Evolutionary conservation across 2,797 vertebrate species (phyloP), one percentile per base, ranked within the genome.

Genomic region (Rhynchotus rufescens): DNA sequence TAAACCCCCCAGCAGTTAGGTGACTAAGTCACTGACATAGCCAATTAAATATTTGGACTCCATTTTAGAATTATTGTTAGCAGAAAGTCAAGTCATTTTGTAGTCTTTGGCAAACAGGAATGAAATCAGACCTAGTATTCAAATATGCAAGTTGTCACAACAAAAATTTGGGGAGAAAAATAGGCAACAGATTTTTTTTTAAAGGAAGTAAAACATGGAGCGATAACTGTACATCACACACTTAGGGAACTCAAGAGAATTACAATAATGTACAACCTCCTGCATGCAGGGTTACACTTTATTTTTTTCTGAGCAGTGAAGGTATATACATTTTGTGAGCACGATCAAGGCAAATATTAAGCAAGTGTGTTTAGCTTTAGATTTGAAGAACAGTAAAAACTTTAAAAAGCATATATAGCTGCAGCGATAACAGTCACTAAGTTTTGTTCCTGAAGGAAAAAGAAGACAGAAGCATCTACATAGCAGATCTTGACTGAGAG

Each of bases 21-120:
- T 83, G 42, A 89, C 90, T 84, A 89, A 93, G 56, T 67, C 85
- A 81, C 67, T 89, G 77, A 89, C 77, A 84, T 28, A 84, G 91
- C 14, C 49, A 86, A 89, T 80, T 75, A 92, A 95, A 88, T 79
- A 86, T 86, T 92, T 86, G 77, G 62, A 40, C 32, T 67, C 38
- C 3, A 7, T 38, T 73, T 47, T 44, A 32, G 69, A 89, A 69
- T 83, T 19, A 22, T 45, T 49, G 15, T 81, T 79, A 84, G 69
- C 74, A 79, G 66, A n/a, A 74, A 79, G 73, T 83, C 74, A 79
- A 47, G 22, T 15, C 64, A 17, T 57, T 90, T 64, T 61, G 13
- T 20, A 87, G 44, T 86, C 51, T 74, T 20, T 7, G 4, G n/a
- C 32, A 40, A 69, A 89, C 15, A 8, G 12, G 42, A 80, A 75